phyloP scores from a whole-genome alignment of 1,140 invertebrate genomes.

The Bombus confusus region DNA sequence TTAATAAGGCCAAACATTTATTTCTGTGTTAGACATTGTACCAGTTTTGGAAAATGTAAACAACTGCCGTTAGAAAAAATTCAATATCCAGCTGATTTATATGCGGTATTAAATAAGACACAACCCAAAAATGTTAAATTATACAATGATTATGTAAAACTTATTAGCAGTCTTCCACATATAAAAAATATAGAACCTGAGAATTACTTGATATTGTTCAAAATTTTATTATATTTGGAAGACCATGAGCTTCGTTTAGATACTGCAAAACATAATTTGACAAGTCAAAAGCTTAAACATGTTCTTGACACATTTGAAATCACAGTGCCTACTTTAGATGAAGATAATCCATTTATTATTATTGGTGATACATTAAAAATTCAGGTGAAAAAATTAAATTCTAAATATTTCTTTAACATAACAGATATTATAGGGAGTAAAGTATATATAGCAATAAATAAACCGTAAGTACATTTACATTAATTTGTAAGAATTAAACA shows the following conservation, averaged over 20 bases:
- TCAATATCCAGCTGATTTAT: background rate
- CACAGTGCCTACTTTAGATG: conserved; percentile 88
- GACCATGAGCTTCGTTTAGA: conserved; percentile 86
- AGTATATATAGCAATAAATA: background rate
- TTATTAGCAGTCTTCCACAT: conserved; percentile 21
- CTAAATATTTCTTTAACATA: conserved; percentile 2
- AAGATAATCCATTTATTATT: conserved; percentile 89
- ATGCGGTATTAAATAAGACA: background rate
- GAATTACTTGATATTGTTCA: conserved; percentile 85
- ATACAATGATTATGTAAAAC: conserved; percentile 14
- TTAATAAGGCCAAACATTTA: background rate
- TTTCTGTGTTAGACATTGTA: conserved; percentile 16
- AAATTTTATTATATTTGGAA: conserved; percentile 89
- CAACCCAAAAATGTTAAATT: rapidly evolving
- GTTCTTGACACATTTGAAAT: conserved; percentile 85
- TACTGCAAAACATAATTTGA: conserved; percentile 85
- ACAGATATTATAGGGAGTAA: conserved; percentile 31
- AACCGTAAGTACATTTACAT: background rate
- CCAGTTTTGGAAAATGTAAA: background rate
- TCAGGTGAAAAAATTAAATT: background rate
- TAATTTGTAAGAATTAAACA: conserved; percentile 4
- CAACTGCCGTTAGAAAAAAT: background rate
- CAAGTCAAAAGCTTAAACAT: conserved; percentile 75
- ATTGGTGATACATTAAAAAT: conserved; percentile 87
- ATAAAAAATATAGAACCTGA: conserved; percentile 25